Percentiles rank a stretch among this genome's conserved stretches.
Evolutionary conservation across 2,797 vertebrate species (phyloP).

Genomic region (Hephaestus fuliginosus): DNA sequence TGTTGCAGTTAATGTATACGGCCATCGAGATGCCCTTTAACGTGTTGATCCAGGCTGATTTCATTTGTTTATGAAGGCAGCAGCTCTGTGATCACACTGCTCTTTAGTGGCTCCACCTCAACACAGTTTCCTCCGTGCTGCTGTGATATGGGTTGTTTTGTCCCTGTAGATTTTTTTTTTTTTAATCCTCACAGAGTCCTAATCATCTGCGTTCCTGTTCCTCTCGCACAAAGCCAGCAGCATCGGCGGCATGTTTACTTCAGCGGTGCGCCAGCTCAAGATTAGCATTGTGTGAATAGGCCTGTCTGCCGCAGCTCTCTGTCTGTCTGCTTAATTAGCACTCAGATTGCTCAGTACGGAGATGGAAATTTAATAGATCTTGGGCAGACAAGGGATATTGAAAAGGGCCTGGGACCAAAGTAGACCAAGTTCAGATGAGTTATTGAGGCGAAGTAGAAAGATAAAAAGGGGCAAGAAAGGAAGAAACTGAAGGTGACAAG

Average conservation of each 20-base stretch:
- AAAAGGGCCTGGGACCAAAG: slow-evolving; percentile 7
- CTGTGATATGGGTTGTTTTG: slow-evolving; percentile 28
- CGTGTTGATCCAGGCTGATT: not conserved
- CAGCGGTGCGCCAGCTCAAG: slow-evolving; percentile 33
- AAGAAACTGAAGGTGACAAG: not conserved
- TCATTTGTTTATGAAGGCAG: slow-evolving; percentile 13
- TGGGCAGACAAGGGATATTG: slow-evolving; percentile 27
- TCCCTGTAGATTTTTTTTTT: slow-evolving; percentile 25
- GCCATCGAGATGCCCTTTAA: not conserved
- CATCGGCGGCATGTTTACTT: slow-evolving; percentile 43
- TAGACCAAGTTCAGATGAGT: slow-evolving; percentile 15
- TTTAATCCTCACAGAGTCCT: not conserved
- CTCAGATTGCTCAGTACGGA: slow-evolving; percentile 49
- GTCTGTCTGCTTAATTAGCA: slow-evolving; percentile 61
- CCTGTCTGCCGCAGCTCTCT: slow-evolving; percentile 45
- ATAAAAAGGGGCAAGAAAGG: slow-evolving; percentile 4
- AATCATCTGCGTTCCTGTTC: slow-evolving; percentile 43
- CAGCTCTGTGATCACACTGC: slow-evolving; percentile 15
- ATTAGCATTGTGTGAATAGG: slow-evolving; percentile 56
- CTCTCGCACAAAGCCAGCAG: slow-evolving; percentile 39
- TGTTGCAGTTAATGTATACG: not conserved
- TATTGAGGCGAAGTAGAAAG: slow-evolving; percentile 1
- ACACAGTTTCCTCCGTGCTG: not conserved
- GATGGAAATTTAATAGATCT: slow-evolving; percentile 53
- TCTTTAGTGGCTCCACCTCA: slow-evolving; percentile 14